Base-by-base conservation (phyloP, 2,888 invertebrate genomes). In the Hesperia comma region DNA sequence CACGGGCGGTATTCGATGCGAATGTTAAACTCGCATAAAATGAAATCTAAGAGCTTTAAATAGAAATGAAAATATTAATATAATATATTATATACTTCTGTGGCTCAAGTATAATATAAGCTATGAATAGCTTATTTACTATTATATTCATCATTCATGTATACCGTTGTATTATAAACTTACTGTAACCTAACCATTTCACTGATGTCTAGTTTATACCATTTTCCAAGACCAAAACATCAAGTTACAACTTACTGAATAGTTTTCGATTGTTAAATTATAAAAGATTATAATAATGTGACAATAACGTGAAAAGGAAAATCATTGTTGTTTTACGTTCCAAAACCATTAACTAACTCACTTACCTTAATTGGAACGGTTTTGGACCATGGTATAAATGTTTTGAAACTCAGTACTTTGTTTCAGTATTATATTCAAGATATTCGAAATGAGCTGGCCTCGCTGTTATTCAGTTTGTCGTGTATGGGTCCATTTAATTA, bases 31-130 rank as follows among this genome's bases (percentile, higher is more conserved):
- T 90, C 87, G 90, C 85, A 84, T 85, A 73, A 85, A 83, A 89
- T 86, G 88, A 91, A 89, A 90, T 88, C 88, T 93, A 92, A 93
- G 93, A 93, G 93, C 93, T 93, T 93, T 93, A 93, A 93, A 92
- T 93, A 93, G 92, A 66, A 66, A 60, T 86, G 49, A 84, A 90
- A 90, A 82, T 77, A 79, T 86, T 85, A 88, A 86, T 88, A 86
- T 87, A 85, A 87, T 86, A 86, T 88, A 85, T 82, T 85, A 88
- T 87, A 88, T 86, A 91, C 87, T 91, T 90, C 89, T 86, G 86
- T 84, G 85, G 92, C 92, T 92, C 92, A 92, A 64, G 90, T 87
- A 86, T 88, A 84, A 80, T 84, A 83, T 90, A 91, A 89, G 90
- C 90, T 90, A 88, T 84, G 77, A 80, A 82, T 88, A 88, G 91